A percentile compares a stretch with the other conserved stretches of the same genome.
phyloP scores from a whole-genome alignment of 2,797 vertebrate species.

The Perodicticus potto region DNA sequence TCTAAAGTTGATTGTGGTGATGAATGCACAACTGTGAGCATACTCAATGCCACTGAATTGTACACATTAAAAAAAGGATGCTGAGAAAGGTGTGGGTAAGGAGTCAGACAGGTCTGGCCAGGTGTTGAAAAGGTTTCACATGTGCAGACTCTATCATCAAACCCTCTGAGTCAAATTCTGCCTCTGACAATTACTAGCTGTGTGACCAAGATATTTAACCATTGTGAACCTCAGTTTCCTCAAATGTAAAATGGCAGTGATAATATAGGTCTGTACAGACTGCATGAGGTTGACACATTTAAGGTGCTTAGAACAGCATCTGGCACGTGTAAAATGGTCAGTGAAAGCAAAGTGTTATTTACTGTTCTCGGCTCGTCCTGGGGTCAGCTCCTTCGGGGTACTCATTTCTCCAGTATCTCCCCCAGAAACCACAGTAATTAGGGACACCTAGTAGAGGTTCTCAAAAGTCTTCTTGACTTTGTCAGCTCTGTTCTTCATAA shows the following conservation, averaged over 20 bases:
- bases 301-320: neutral
- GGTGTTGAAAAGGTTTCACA: neutral
- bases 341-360: fast-evolving
- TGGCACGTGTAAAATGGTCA: neutral
- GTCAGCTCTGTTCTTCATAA: neutral
- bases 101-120: neutral
- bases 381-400: neutral
- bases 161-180: neutral
- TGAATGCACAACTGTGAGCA: neutral
- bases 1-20: neutral
- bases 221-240: neutral
- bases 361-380: neutral
- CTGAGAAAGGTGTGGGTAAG: neutral
- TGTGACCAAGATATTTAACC: neutral
- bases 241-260: neutral
- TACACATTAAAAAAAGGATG: neutral
- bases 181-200: neutral
- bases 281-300: neutral
- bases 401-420: neutral
- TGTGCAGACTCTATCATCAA: neutral
- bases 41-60: neutral
- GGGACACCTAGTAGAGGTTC: fast-evolving
- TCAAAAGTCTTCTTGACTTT: neutral
- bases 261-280: neutral
- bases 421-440: neutral